Evolutionary conservation across 2,113 vertebrate species (phyloP).

Genomic region (Climacteris rufus): DNA sequence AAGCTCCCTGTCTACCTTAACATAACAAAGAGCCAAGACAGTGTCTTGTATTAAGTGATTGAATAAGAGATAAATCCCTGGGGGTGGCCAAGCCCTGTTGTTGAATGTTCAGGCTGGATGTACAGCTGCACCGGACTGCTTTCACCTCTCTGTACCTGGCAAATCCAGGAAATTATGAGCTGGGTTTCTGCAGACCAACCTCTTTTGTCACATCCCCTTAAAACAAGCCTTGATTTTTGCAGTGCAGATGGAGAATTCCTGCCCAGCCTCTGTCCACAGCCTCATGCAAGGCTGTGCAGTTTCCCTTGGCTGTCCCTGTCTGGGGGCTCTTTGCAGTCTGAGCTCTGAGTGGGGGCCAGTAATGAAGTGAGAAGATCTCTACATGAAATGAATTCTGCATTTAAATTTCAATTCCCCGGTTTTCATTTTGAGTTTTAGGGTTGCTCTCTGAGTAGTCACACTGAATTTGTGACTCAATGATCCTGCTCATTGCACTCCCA

Average conservation of each 20-base stretch:
- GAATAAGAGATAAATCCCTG: accelerated
- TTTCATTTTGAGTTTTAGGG: background rate
- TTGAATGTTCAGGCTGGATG: background rate
- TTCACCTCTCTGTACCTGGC: background rate
- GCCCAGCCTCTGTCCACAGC: background rate
- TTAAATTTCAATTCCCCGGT: background rate
- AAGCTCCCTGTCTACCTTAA: background rate
- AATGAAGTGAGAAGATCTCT: accelerated
- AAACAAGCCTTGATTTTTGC: background rate
- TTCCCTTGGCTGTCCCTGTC: background rate
- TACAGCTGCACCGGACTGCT: background rate
- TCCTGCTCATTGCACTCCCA: background rate
- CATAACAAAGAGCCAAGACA: background rate
- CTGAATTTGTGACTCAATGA: background rate
- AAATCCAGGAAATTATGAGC: background rate
- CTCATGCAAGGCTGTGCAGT: accelerated
- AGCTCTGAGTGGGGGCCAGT: background rate
- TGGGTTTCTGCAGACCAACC: background rate
- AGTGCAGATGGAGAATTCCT: background rate
- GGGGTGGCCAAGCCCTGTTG: background rate
- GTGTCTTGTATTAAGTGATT: background rate
- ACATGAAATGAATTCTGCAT: background rate
- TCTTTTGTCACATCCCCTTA: no score
- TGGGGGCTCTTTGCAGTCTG: background rate
- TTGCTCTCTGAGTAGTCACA: background rate